A percentile compares a stretch with the other conserved stretches of the same genome.
Conservation (phyloP, 2,888 invertebrate species). For the Norana najaformis region DNA sequence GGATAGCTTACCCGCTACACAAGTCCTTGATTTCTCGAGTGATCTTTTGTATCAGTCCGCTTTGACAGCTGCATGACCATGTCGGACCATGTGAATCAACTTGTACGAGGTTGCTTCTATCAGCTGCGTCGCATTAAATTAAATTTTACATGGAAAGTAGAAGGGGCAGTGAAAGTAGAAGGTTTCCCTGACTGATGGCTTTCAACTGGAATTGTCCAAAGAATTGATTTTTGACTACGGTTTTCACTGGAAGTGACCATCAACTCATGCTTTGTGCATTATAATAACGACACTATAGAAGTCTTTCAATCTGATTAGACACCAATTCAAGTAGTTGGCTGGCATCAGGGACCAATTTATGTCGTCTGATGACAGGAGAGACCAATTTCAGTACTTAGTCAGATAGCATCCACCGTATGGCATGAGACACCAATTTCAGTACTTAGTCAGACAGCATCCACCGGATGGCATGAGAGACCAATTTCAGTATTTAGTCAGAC, state of each 20-base stretch:
- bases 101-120: no score
- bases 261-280: background rate
- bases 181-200: no score
- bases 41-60: no score
- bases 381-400: background rate
- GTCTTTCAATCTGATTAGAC: background rate
- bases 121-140: no score
- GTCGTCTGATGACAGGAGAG: background rate
- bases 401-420: background rate
- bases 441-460: no score
- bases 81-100: no score
- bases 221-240: background rate
- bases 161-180: no score
- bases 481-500: no score
- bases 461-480: background rate
- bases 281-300: background rate
- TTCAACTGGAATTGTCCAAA: background rate
- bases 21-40: no score
- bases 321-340: background rate
- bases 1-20: background rate
- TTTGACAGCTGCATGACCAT: no score
- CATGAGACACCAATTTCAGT: background rate
- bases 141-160: no score
- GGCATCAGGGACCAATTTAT: background rate
- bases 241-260: no score